A percentile compares a stretch with the other conserved stretches of the same genome.
Evolutionary conservation across 2,797 vertebrate genomes (phyloP).

Genomic region (Hypotaenidia okinawae): DNA sequence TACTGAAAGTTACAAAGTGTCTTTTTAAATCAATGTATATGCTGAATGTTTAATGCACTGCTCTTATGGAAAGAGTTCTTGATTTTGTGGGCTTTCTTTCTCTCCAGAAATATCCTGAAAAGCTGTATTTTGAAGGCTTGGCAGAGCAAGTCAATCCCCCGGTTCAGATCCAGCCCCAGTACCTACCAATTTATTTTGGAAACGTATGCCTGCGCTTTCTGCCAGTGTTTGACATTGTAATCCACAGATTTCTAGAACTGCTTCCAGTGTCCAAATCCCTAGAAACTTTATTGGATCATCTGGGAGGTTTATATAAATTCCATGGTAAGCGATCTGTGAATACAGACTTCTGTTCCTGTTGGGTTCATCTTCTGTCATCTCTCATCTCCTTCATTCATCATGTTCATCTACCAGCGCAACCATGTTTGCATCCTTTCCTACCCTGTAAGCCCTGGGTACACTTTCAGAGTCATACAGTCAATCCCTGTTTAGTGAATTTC

Average conservation of each 20-base stretch:
- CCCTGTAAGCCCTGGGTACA: not conserved
- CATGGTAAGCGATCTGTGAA: constrained; percentile 83
- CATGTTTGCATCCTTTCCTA: not conserved
- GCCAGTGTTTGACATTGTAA: constrained; percentile 98
- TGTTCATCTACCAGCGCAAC: not conserved
- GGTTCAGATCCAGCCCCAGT: constrained; percentile 93
- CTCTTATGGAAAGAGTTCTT: not conserved
- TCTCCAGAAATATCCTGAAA: constrained; percentile 96
- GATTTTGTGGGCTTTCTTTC: constrained; percentile 2
- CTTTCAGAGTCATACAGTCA: not conserved
- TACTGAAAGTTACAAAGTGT: not conserved
- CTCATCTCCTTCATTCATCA: not conserved
- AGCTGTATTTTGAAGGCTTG: constrained; percentile 97
- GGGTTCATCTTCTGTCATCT: not conserved
- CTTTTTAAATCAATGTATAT: not conserved
- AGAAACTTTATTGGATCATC: constrained; percentile 95
- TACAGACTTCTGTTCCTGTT: not conserved
- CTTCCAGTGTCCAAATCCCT: constrained; percentile 97
- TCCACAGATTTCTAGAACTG: constrained; percentile 97
- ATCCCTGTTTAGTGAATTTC: not conserved
- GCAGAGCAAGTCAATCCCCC: constrained; percentile 97
- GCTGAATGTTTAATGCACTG: not conserved
- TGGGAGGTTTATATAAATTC: constrained; percentile 98
- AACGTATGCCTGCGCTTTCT: constrained; percentile 98
- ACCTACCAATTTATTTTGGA: constrained; percentile 98